Conservation (phyloP, 1,140 invertebrate species). For the Drosophila prosaltans region DNA sequence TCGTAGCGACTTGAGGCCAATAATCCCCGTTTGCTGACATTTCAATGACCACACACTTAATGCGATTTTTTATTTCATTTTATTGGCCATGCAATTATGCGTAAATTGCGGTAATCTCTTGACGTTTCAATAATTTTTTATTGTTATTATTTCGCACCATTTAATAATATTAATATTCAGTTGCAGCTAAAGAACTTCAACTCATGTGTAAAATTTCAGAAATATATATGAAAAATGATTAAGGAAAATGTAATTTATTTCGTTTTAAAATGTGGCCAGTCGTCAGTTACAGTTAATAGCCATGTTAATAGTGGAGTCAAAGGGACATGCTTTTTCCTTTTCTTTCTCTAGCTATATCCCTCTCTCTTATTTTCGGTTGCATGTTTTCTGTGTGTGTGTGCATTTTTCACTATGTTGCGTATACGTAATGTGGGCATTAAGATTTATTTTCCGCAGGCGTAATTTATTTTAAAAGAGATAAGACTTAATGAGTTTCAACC, state of each 20-base stretch:
- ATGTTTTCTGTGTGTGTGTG: conserved; percentile 8
- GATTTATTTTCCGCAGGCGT: background rate
- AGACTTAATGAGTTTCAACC: background rate
- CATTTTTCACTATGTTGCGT: conserved; percentile 27
- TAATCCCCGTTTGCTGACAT: conserved; percentile 53
- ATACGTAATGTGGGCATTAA: conserved; percentile 34
- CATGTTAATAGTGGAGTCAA: conserved; percentile 4
- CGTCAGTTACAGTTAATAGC: conserved; percentile 11
- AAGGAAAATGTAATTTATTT: conserved; percentile 5
- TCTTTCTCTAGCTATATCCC: too few species aligned
- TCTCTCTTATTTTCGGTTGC: conserved; percentile 18
- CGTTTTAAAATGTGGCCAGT: conserved; percentile 14
- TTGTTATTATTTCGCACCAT: conserved; percentile 55
- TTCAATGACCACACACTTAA: conserved; percentile 52
- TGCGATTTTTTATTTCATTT: conserved; percentile 30
- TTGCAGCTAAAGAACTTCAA: background rate
- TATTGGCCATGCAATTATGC: conserved; percentile 66
- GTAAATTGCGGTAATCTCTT: conserved; percentile 45
- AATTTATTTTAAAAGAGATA: conserved; percentile 3
- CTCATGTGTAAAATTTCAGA: background rate
- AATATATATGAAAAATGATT: background rate
- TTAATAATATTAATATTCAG: conserved; percentile 39
- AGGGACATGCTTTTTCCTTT: background rate
- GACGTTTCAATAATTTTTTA: conserved; percentile 73
- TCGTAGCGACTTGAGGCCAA: conserved; percentile 57